These are phyloP conservation scores for Limenitis arthemis DNA, from an alignment of 2,888 invertebrate species.

Conservation along the genomic window DNA sequence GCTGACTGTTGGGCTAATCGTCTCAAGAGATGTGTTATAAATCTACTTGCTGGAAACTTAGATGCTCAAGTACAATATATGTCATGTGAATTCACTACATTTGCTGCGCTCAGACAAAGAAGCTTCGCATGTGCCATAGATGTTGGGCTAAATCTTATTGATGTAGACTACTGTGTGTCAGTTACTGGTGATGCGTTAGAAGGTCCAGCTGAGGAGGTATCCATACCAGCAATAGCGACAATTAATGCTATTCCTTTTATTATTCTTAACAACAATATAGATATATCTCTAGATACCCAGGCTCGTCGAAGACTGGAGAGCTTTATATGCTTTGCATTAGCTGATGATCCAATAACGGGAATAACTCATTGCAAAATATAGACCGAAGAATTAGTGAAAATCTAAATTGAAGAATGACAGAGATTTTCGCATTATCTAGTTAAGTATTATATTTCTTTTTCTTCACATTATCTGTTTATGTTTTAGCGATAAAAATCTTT, in stretches of 20 bases:
- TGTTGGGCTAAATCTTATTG: conserved; percentile 40
- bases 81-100: conserved; percentile 50
- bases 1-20: conserved; percentile 60
- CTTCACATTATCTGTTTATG: no score
- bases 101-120: conserved; percentile 34
- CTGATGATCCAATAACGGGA: conserved; percentile 39
- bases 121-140: conserved; percentile 44
- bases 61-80: conserved; percentile 50
- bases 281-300: conserved; percentile 29
- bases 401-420: not conserved
- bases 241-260: conserved; percentile 49
- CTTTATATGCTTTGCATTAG: conserved; percentile 47
- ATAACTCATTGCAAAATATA: conserved; percentile 33
- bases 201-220: conserved; percentile 34
- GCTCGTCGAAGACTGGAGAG: conserved; percentile 34
- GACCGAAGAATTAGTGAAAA: not conserved
- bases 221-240: conserved; percentile 33
- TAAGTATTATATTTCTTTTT: no score
- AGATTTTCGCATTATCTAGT: no score
- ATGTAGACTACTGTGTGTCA: conserved; percentile 45
- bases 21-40: conserved; percentile 50
- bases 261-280: conserved; percentile 40
- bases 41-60: conserved; percentile 39
- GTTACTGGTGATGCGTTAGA: conserved; percentile 32
- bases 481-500: no score